Base-by-base conservation (phyloP, 2,113 vertebrate genomes). In the Calonectris borealis region DNA sequence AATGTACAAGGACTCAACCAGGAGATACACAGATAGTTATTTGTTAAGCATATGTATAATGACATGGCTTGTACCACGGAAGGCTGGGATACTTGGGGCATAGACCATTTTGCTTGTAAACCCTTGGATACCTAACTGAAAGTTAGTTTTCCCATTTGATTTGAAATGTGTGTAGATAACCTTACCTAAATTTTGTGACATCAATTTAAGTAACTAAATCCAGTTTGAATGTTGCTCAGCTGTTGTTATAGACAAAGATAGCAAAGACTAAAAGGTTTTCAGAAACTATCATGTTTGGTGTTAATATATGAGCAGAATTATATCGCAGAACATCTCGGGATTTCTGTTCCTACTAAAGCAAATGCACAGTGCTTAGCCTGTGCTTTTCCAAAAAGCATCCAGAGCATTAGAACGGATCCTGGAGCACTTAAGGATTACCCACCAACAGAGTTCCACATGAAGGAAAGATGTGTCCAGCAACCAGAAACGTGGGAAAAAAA, bases 391-490 rank as follows among this genome's bases (percentile, higher is more conserved):
- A 49, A 72, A 57, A 34, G 13, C 19, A 55, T 13, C 29, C 52
- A 6, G 21, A 66, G 25, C 8, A 1, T 62, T n/a, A 31, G 18
- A 46, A 62, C 19, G 42, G 66, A 24, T 62, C 7, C 34, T 44
- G 24, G 46, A 40, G 25, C 7, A 4, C 6, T 69, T 13, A 3
- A 21, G 24, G n/a, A 13, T 75, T 71, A 25, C 32, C 25, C 48
- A 54, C 31, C 49, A 60, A 4, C 0, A 1, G 27, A 31, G 13
- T 4, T 90, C 49, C 21, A 17, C 25, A 14, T 0, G 11, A 42
- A 38, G 26, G 18, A 54, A 51, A 70, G 52, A 36, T 8, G 11
- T 48, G 24, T 14, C 26, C 40, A 52, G 34, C 13, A 51, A 68
- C 13, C 44, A 65, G 69, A 86, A 71, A 61, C 3, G 17, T 0